Evolutionary conservation across 2,797 vertebrate species (phyloP).

Genomic region (Girardinus metallicus): DNA sequence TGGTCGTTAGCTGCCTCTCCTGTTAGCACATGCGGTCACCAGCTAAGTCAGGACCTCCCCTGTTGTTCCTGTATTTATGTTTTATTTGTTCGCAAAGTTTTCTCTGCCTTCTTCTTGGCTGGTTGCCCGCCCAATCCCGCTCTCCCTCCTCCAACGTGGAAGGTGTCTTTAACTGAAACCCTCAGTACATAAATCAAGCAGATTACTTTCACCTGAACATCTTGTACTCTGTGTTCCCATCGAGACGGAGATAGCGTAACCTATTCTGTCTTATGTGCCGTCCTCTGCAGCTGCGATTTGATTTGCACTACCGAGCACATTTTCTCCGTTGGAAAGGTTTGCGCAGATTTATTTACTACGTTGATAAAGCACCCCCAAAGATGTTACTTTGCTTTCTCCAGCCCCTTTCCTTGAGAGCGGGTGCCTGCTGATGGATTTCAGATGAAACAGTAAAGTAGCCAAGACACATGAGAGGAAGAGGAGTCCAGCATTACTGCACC

Average conservation of each 20-base stretch:
- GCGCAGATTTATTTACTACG: constrained; percentile 40
- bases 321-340: constrained; percentile 4
- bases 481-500: not conserved
- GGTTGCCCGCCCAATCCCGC: constrained; percentile 25
- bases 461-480: constrained; percentile 31
- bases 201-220: constrained; percentile 64
- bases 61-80: not conserved
- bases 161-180: constrained; percentile 35
- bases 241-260: constrained; percentile 47
- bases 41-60: not conserved
- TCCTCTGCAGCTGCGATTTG: constrained; percentile 34
- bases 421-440: constrained; percentile 35
- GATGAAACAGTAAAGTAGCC: constrained; percentile 60
- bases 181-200: constrained; percentile 58
- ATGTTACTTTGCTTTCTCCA: constrained; percentile 46
- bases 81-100: constrained; percentile 25
- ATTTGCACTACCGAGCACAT: constrained; percentile 29
- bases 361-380: constrained; percentile 40
- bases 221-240: constrained; percentile 60
- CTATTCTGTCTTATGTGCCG: constrained; percentile 41
- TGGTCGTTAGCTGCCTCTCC: not conserved
- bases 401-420: constrained; percentile 16
- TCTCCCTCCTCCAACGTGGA: constrained; percentile 23
- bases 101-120: constrained; percentile 28
- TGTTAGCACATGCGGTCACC: not conserved